phyloP scores from a whole-genome alignment of 2,888 invertebrate species.

The Drosophila longiperda region DNA sequence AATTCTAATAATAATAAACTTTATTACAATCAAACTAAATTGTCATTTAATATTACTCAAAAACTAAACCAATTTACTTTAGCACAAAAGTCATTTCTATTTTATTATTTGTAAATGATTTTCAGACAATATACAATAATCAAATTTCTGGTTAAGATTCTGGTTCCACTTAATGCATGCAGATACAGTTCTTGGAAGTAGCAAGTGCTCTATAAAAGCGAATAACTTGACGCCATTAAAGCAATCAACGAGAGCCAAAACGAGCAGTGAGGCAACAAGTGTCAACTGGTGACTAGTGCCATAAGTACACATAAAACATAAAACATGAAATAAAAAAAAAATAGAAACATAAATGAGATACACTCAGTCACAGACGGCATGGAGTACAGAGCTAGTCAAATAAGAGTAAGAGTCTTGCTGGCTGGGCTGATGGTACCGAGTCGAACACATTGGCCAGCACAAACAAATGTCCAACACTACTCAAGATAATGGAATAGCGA shows the following conservation, averaged over 20 bases:
- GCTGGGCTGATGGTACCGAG: conserved; percentile 22
- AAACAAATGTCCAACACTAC: conserved; percentile 62
- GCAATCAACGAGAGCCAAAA: conserved; percentile 54
- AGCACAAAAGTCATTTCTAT: neutral
- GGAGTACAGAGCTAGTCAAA: conserved; percentile 45
- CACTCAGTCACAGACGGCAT: conserved; percentile 19
- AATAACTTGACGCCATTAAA: conserved; percentile 80
- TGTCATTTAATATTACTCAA: neutral
- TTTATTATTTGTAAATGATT: neutral
- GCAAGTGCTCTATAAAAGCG: conserved; percentile 76
- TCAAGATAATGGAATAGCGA: conserved; percentile 40
- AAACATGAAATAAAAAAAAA: conserved; percentile 28
- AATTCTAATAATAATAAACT: neutral
- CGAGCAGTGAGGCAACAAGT: conserved; percentile 59
- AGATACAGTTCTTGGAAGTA: conserved; percentile 66
- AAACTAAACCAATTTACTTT: neutral
- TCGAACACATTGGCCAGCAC: conserved; percentile 44
- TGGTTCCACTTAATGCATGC: conserved; percentile 41
- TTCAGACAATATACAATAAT: conserved; percentile 11
- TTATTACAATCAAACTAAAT: neutral
- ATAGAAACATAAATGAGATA: conserved; percentile 26
- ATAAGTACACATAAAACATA: conserved; percentile 71
- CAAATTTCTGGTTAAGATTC: conserved; percentile 20
- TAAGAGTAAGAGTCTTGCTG: conserved; percentile 33
- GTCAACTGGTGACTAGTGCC: conserved; percentile 78